Evolutionary conservation across 1,140 invertebrate species (phyloP).

Genomic region (Anthonomus grandis): DNA sequence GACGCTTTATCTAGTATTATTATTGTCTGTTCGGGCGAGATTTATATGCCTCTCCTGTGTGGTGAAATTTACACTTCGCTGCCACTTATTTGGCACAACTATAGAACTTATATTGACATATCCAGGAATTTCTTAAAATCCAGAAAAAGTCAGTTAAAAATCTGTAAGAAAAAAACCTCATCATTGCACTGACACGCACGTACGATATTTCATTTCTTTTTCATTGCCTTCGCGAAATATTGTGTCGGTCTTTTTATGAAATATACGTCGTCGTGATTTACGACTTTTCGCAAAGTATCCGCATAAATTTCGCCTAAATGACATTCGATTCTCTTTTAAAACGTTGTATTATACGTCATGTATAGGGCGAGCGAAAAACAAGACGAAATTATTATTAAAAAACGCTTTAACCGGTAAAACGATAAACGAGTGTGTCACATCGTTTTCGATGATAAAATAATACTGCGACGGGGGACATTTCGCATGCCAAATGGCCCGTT

Average conservation of each 20-base stretch:
- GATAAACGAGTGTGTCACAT: background rate
- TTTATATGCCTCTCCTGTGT: background rate
- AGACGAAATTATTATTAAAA: background rate
- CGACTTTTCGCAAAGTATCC: constrained; percentile 1
- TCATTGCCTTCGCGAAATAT: constrained; percentile 7
- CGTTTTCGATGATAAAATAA: background rate
- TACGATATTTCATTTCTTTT: constrained; percentile 13
- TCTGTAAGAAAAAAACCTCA: background rate
- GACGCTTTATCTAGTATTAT: background rate
- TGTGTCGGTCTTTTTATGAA: constrained; percentile 6
- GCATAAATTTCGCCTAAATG: background rate
- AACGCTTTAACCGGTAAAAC: background rate
- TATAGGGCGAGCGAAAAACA: background rate
- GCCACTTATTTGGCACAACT: background rate
- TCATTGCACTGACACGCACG: constrained; percentile 12
- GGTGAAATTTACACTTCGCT: background rate
- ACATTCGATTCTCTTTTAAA: background rate
- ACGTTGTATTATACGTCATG: background rate
- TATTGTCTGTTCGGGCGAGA: background rate
- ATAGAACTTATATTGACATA: background rate
- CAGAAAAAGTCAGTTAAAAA: constrained; percentile 7
- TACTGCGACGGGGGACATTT: background rate
- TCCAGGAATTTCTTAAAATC: background rate
- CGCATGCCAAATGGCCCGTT: too few species aligned
- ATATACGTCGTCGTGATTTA: constrained; percentile 2